These are phyloP conservation scores for Drosophila hawaiiensis DNA, from an alignment of 2,888 invertebrate genomes.

Conservation along the genomic window DNA sequence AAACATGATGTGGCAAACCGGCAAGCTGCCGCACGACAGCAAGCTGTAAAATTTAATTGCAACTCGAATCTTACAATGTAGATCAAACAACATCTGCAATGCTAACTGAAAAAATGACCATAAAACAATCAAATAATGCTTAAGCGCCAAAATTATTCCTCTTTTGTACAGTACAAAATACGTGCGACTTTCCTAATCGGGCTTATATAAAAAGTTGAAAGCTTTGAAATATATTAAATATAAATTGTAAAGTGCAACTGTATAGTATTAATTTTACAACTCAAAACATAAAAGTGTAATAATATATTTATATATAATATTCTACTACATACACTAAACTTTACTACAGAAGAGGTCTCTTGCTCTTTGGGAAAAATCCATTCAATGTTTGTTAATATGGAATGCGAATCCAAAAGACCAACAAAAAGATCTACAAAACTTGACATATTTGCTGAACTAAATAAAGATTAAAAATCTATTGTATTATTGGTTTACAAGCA, in stretches of 20 bases:
- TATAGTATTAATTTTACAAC: no score
- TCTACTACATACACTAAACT: no score
- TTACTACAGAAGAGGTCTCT: no score
- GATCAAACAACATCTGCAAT: constrained; percentile 9
- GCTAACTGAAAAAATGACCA: background rate
- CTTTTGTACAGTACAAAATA: background rate
- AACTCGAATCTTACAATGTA: constrained; percentile 14
- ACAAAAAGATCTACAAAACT: no score
- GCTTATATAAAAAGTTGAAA: background rate
- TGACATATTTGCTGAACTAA: background rate
- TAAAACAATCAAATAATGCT: no score
- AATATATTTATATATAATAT: background rate
- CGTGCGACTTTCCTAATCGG: background rate
- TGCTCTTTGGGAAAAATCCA: background rate
- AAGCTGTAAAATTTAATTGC: constrained; percentile 4
- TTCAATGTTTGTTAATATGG: background rate
- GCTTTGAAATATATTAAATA: background rate
- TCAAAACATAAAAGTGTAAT: background rate
- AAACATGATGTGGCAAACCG: constrained; percentile 21
- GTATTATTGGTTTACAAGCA: background rate
- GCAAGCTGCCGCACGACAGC: constrained; percentile 18
- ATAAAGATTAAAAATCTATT: background rate
- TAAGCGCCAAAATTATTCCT: background rate
- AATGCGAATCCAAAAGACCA: background rate
- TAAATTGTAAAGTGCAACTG: background rate